Percentiles rank a stretch among this genome's conserved stretches.
These are phyloP conservation scores for Oophaga pumilio DNA, from an alignment of 2,113 vertebrate genomes.

Conservation along the genomic window DNA sequence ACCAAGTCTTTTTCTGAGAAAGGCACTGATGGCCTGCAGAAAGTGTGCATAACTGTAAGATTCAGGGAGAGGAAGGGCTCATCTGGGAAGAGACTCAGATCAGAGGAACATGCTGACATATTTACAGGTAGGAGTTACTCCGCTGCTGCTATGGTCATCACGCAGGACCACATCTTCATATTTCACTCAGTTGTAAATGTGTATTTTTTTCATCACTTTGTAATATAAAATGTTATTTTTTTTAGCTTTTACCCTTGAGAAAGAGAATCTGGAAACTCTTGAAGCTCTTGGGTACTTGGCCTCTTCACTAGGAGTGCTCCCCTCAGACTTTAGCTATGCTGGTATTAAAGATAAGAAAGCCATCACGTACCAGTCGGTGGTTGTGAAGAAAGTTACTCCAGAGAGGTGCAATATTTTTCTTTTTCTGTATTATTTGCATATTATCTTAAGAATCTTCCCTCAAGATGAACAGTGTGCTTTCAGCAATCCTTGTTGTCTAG, in stretches of 20 bases:
- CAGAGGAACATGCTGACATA: constrained; percentile 59
- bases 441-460: not conserved
- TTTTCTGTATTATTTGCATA: not conserved
- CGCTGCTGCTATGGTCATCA: not conserved
- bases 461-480: not conserved
- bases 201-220: not conserved
- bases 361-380: constrained; percentile 89
- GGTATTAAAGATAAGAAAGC: constrained; percentile 96
- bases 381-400: constrained; percentile 89
- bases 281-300: constrained; percentile 89
- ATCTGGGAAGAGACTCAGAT: constrained; percentile 74
- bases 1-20: constrained; percentile 82
- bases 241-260: constrained; percentile 88
- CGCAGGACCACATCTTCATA: not conserved
- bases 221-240: constrained; percentile 53
- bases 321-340: constrained; percentile 94
- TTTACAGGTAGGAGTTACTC: constrained; percentile 81
- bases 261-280: constrained; percentile 93
- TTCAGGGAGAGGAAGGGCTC: constrained; percentile 76
- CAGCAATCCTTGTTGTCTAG: not conserved
- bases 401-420: constrained; percentile 74
- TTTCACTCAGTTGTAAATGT: not conserved
- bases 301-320: constrained; percentile 82
- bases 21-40: constrained; percentile 58
- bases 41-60: constrained; percentile 79